phyloP scores from a whole-genome alignment of 2,888 invertebrate species.

The Hyposoter dolosus region DNA sequence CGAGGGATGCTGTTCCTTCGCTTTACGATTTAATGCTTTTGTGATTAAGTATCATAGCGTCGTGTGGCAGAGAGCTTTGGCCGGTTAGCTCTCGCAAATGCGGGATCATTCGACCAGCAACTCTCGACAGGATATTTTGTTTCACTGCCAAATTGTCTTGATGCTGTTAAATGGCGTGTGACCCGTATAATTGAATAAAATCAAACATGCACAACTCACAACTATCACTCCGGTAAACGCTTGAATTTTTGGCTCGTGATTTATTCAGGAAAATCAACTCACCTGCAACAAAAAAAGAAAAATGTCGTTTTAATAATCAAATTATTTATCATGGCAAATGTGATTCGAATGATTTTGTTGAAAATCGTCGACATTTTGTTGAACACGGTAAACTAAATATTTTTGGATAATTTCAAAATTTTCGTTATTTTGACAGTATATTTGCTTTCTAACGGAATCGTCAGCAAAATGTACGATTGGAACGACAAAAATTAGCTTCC shows the following conservation, averaged over 20 bases:
- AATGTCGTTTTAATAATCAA: slow-evolving; percentile 23
- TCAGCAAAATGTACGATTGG: no score
- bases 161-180: slow-evolving; percentile 1
- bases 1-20: slow-evolving; percentile 29
- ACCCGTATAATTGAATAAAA: slow-evolving; percentile 10
- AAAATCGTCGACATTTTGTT: no score
- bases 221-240: slow-evolving; percentile 27
- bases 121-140: slow-evolving; percentile 27
- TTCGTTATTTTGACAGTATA: no score
- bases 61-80: slow-evolving; percentile 3
- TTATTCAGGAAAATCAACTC: slow-evolving; percentile 60
- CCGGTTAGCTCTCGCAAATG: slow-evolving; percentile 29
- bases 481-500: no score
- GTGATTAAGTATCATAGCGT: slow-evolving; percentile 55
- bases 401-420: no score
- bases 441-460: no score
- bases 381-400: no score
- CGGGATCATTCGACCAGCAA: slow-evolving; percentile 30
- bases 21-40: slow-evolving; percentile 60
- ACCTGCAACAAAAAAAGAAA: slow-evolving; percentile 69
- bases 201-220: slow-evolving; percentile 61
- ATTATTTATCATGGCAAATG: not conserved
- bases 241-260: slow-evolving; percentile 33
- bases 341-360: not conserved
- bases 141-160: slow-evolving; percentile 12